Evolutionary conservation across 2,797 vertebrate species (phyloP).

Genomic region (Acropternis orthonyx): DNA sequence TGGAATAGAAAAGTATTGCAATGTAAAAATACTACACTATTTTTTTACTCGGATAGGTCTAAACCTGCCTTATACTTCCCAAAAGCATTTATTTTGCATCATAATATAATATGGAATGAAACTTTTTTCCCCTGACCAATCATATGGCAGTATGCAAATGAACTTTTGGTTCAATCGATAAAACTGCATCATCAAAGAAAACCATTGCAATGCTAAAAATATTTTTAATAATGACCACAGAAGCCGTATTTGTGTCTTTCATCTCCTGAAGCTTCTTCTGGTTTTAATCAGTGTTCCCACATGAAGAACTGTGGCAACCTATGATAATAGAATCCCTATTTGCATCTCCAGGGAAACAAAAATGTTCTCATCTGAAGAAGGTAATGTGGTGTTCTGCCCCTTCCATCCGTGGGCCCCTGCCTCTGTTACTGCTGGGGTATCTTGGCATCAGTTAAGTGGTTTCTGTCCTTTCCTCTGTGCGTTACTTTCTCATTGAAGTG

Average conservation of each 20-base stretch:
- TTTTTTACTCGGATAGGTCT: neutral
- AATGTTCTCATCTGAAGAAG: constrained; percentile 71
- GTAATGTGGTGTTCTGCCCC: constrained; percentile 70
- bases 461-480: constrained; percentile 80
- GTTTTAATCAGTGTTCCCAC: constrained; percentile 81
- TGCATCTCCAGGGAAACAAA: constrained; percentile 70
- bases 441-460: constrained; percentile 79
- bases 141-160: constrained; percentile 67
- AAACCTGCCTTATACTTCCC: neutral
- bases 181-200: constrained; percentile 79
- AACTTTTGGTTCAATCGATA: constrained; percentile 69
- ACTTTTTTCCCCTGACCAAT: constrained; percentile 13
- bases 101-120: neutral
- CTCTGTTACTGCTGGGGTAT: constrained; percentile 73
- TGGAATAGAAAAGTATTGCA: neutral
- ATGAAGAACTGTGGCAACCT: constrained; percentile 80
- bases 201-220: constrained; percentile 79
- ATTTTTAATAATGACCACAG: constrained; percentile 83
- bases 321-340: constrained; percentile 79
- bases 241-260: constrained; percentile 79
- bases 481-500: constrained; percentile 90
- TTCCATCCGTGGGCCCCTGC: constrained; percentile 69
- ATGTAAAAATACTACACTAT: neutral
- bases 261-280: constrained; percentile 77
- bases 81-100: neutral